phyloP scores from a whole-genome alignment of 2,888 invertebrate species.

The Poecilobothrus nobilitatus region DNA sequence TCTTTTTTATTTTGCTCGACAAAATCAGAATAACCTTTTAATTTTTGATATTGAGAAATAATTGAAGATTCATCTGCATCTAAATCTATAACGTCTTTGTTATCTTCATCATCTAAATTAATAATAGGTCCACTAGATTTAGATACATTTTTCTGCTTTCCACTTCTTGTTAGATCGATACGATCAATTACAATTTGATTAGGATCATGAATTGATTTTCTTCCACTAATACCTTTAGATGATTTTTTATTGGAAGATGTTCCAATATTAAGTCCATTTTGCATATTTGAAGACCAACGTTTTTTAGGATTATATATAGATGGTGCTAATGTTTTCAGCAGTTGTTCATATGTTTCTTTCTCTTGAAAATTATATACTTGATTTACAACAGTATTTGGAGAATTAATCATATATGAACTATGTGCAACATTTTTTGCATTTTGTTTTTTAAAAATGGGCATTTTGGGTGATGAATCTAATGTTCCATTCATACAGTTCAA shows the following conservation, averaged over 20 bases:
- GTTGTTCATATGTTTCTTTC: slow-evolving; percentile 5
- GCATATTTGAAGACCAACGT: background rate
- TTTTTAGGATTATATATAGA: background rate
- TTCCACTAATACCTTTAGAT: background rate
- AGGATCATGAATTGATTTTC: background rate
- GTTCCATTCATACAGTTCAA: background rate
- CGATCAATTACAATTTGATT: background rate
- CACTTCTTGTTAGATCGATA: background rate
- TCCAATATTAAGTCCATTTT: background rate
- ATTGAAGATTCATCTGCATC: slow-evolving; percentile 29
- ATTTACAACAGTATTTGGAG: background rate
- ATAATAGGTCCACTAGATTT: background rate
- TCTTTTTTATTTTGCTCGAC: background rate
- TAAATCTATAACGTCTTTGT: slow-evolving; percentile 25
- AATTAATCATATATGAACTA: background rate
- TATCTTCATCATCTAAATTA: slow-evolving; percentile 7
- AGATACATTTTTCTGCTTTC: too few relatives aligned
- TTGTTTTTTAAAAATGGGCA: background rate
- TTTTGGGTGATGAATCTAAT: background rate
- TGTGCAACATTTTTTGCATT: slow-evolving; percentile 8
- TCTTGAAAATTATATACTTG: slow-evolving; percentile 8
- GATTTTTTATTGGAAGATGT: background rate
- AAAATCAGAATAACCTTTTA: slow-evolving; percentile 14
- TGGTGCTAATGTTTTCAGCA: background rate
- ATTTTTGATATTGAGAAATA: slow-evolving; percentile 27